phyloP scores from a whole-genome alignment of 2,888 invertebrate species.

The Sclerodermus sp. region DNA sequence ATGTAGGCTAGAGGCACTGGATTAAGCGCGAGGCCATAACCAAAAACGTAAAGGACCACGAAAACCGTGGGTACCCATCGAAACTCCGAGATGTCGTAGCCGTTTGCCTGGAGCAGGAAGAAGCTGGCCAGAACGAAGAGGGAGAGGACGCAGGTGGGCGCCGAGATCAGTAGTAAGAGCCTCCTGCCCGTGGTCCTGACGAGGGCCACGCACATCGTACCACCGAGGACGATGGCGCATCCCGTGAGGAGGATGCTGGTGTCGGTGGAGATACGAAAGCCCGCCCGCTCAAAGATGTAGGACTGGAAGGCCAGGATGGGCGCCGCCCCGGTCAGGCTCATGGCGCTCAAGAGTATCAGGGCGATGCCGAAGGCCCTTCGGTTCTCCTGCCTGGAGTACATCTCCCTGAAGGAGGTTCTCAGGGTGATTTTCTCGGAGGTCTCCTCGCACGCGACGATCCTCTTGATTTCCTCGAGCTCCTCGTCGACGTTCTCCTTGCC shows the following conservation, averaged over 20 bases:
- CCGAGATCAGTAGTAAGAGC: slow-evolving; percentile 38
- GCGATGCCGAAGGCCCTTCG: slow-evolving; percentile 43
- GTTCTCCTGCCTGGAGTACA: slow-evolving; percentile 30
- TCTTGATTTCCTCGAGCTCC: slow-evolving; percentile 50
- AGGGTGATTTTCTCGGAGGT: slow-evolving; percentile 15
- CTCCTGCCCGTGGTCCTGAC: slow-evolving; percentile 48
- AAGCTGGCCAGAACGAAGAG: slow-evolving; percentile 40
- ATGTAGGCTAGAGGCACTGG: slow-evolving; percentile 51
- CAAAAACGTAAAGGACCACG: slow-evolving; percentile 44
- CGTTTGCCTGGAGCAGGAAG: slow-evolving; percentile 37
- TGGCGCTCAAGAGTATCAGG: slow-evolving; percentile 40
- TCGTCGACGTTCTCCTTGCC: slow-evolving; percentile 45
- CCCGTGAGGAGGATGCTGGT: slow-evolving; percentile 45
- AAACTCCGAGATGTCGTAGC: slow-evolving; percentile 34
- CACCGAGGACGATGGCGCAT: slow-evolving; percentile 43
- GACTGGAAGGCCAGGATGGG: slow-evolving; percentile 52
- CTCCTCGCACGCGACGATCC: slow-evolving; percentile 44
- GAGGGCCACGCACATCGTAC: slow-evolving; percentile 42
- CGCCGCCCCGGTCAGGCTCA: slow-evolving; percentile 48
- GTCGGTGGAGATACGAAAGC: slow-evolving; percentile 43
- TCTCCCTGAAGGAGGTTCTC: slow-evolving; percentile 10
- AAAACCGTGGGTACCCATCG: slow-evolving; percentile 50
- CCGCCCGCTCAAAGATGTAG: slow-evolving; percentile 45
- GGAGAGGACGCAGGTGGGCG: slow-evolving; percentile 40
- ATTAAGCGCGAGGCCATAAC: slow-evolving; percentile 50